Percentiles rank a stretch among this genome's conserved stretches.
Evolutionary conservation across 1,140 invertebrate species (phyloP).

Genomic region (Schlechtendalia chinensis): DNA sequence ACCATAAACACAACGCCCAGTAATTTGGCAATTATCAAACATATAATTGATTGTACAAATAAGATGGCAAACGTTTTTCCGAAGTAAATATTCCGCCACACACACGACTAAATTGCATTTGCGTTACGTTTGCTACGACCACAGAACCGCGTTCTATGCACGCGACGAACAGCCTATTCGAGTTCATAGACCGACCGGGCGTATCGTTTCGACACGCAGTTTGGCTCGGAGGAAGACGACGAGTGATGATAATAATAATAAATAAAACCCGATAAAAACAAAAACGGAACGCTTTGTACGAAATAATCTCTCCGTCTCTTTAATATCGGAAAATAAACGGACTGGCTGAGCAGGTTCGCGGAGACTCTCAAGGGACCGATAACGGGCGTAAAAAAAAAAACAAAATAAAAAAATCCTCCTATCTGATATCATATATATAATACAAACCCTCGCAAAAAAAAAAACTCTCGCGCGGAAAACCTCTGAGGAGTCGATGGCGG

Average conservation of each 20-base stretch:
- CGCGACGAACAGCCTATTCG: too few relatives aligned
- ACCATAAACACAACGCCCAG: too few relatives aligned
- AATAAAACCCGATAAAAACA: background rate
- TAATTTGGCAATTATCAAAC: too few relatives aligned
- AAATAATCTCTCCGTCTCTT: too few relatives aligned
- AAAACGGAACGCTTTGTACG: too few relatives aligned
- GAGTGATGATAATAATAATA: too few relatives aligned
- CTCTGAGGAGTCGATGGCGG: background rate
- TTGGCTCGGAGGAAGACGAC: background rate
- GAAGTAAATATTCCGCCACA: too few relatives aligned
- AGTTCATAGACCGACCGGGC: background rate
- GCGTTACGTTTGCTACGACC: too few relatives aligned
- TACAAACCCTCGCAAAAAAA: background rate
- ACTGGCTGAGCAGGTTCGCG: background rate
- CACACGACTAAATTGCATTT: too few relatives aligned
- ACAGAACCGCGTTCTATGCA: too few relatives aligned
- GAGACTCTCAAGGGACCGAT: conserved; percentile 37
- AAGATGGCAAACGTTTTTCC: too few relatives aligned
- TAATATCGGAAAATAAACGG: conserved; percentile 38
- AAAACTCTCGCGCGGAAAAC: background rate
- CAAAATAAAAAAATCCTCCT: conserved; percentile 10
- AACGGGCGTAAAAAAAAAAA: conserved; percentile 18
- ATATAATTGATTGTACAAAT: too few relatives aligned
- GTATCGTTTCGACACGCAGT: background rate
- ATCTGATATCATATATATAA: background rate